Conservation (phyloP, 2,113 vertebrate genomes). For the Gopherus evgoodei region DNA sequence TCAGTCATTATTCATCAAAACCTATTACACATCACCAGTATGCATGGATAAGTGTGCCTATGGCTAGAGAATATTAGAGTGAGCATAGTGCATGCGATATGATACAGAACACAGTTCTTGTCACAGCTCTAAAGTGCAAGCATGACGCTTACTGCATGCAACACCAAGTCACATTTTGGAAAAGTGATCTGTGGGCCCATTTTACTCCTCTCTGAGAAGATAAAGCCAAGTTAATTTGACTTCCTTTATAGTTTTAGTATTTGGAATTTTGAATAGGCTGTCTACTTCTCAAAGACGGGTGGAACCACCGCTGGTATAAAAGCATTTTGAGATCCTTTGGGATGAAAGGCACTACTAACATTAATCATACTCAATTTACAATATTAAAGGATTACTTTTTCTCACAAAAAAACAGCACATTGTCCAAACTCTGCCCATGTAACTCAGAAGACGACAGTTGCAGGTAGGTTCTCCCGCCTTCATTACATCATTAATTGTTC, state of each 20-base stretch:
- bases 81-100: background rate
- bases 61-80: background rate
- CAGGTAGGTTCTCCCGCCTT: background rate
- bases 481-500: background rate
- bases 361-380: background rate
- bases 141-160: background rate
- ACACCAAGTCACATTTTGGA: conserved; percentile 8
- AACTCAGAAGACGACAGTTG: background rate
- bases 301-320: background rate
- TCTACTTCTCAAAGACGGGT: background rate
- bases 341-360: background rate
- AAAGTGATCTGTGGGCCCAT: conserved; percentile 1
- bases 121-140: conserved; percentile 24
- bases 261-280: conserved; percentile 21
- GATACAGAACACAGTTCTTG: conserved; percentile 32
- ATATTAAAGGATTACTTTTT: background rate
- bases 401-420: background rate
- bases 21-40: background rate
- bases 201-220: conserved; percentile 18
- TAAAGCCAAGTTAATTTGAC: conserved; percentile 18
- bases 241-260: background rate
- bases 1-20: background rate
- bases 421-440: background rate
- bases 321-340: background rate
- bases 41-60: background rate